Evolutionary conservation across 92 coral and sea anemone genomes (phyloP).

Genomic region (Parazoanthus swiftii): DNA sequence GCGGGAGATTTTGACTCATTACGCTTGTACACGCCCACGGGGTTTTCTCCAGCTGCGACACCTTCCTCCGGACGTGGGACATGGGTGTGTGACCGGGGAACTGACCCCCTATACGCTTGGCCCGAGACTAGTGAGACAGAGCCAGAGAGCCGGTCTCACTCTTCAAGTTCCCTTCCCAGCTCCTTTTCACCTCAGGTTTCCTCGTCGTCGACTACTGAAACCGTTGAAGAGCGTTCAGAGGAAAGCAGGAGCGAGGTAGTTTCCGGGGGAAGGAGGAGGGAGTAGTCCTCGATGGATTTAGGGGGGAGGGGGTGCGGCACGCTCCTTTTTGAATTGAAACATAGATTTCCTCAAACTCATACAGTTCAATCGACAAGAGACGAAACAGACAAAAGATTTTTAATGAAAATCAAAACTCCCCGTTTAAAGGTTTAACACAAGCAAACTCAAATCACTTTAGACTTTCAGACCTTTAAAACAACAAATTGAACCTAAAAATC

Average conservation of each 20-base stretch:
- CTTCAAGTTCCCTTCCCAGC: not conserved
- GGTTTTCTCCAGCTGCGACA: slow-evolving; percentile 33
- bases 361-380: too few relatives aligned
- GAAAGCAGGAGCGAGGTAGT: not conserved
- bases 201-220: not conserved
- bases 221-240: not conserved
- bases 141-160: not conserved
- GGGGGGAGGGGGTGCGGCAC: too few relatives aligned
- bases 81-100: slow-evolving; percentile 61
- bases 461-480: too few relatives aligned
- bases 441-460: not conserved
- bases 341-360: too few relatives aligned
- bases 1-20: slow-evolving; percentile 7
- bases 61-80: slow-evolving; percentile 76
- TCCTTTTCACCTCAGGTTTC: not conserved
- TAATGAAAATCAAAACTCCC: too few relatives aligned
- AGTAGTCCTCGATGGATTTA: too few relatives aligned
- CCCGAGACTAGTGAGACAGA: slow-evolving; percentile 39
- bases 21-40: slow-evolving; percentile 1
- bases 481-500: not conserved
- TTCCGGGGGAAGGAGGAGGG: too few relatives aligned
- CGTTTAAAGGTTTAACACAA: too few relatives aligned
- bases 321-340: too few relatives aligned
- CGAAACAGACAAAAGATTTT: too few relatives aligned
- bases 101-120: slow-evolving; percentile 74